These are phyloP conservation scores for Drosophila neutralis DNA, from an alignment of 2,888 invertebrate genomes.

Conservation along the genomic window DNA sequence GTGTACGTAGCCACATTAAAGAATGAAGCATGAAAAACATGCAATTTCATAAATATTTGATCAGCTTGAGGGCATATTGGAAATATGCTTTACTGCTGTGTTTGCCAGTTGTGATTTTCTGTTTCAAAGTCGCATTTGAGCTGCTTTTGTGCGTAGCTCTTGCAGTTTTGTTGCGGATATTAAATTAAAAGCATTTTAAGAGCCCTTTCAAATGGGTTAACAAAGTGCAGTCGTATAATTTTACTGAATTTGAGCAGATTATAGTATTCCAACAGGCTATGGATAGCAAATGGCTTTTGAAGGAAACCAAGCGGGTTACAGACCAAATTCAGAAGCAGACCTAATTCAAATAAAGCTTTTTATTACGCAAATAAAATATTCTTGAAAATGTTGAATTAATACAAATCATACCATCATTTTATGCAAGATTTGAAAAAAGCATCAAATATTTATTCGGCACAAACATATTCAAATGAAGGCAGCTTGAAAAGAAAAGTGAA, in stretches of 20 bases:
- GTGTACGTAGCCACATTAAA: neutral
- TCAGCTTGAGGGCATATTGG: slow-evolving; percentile 58
- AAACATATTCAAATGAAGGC: neutral
- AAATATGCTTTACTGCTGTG: slow-evolving; percentile 5
- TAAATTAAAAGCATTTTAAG: slow-evolving; percentile 50
- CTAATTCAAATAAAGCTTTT: neutral
- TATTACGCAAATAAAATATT: neutral
- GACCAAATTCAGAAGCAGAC: neutral
- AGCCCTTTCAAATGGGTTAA: slow-evolving; percentile 18
- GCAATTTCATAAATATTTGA: slow-evolving; percentile 71
- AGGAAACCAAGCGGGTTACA: neutral
- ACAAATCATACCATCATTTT: neutral
- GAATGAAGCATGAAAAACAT: slow-evolving; percentile 21
- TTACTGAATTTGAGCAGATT: slow-evolving; percentile 19
- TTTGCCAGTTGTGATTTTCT: slow-evolving; percentile 1
- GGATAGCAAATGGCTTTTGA: slow-evolving; percentile 7
- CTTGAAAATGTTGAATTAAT: neutral
- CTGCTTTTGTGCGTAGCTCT: neutral
- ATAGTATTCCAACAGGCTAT: slow-evolving; percentile 22
- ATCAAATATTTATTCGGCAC: neutral
- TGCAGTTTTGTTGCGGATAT: slow-evolving; percentile 12
- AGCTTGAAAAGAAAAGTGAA: neutral
- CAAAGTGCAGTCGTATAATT: slow-evolving; percentile 29
- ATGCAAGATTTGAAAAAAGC: neutral
- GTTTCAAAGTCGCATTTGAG: slow-evolving; percentile 1